Evolutionary conservation across 1,140 invertebrate species (phyloP).

Genomic region (Nephila pilipes): DNA sequence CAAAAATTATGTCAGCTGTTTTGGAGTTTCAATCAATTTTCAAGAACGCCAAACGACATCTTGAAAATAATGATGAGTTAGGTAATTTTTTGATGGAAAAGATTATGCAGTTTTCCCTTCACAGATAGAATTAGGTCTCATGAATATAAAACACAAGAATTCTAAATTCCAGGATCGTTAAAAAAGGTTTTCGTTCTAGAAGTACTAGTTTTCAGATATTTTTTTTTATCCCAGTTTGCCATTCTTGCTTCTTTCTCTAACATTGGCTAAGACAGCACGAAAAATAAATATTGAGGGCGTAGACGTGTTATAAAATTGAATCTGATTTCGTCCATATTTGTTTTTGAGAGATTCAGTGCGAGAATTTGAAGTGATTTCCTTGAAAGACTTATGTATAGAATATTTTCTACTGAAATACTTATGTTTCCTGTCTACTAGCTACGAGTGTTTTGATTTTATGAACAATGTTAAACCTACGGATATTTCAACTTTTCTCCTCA

Average conservation of each 20-base stretch:
- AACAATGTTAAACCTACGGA: no score
- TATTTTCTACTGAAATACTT: no score
- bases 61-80: not conserved
- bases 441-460: no score
- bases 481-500: no score
- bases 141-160: constrained; percentile 21
- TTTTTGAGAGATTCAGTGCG: not conserved
- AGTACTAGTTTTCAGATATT: not conserved
- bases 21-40: not conserved
- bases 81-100: constrained; percentile 4
- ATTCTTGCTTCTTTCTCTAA: not conserved
- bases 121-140: not conserved
- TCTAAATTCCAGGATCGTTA: not conserved
- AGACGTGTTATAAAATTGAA: not conserved
- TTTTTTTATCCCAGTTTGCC: not conserved
- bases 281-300: not conserved
- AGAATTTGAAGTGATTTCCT: no score
- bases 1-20: not conserved
- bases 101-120: not conserved
- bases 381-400: no score
- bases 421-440: no score
- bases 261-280: not conserved
- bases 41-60: not conserved
- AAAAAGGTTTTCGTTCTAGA: not conserved
- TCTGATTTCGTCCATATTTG: not conserved